phyloP scores from a whole-genome alignment of 2,797 vertebrate genomes.

The Pangasius djambal region DNA sequence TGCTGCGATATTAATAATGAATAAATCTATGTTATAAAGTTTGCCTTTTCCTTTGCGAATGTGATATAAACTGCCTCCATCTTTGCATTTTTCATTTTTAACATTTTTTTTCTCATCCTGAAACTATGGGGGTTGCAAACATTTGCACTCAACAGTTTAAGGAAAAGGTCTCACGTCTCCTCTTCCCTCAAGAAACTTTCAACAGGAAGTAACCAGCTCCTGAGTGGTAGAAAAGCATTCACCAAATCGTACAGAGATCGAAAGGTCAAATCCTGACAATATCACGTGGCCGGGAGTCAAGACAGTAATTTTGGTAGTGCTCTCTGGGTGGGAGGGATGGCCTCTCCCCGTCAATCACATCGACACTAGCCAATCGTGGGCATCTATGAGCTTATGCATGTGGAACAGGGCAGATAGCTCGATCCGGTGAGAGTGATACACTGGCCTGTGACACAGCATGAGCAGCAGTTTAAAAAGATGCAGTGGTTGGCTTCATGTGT shows the following conservation, averaged over 20 bases:
- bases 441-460: not conserved
- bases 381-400: not conserved
- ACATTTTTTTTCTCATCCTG: no score
- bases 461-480: not conserved
- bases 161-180: not conserved
- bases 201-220: not conserved
- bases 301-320: not conserved
- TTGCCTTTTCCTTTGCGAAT: not conserved
- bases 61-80: not conserved
- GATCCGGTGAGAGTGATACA: not conserved
- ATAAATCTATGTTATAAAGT: no score
- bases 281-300: not conserved
- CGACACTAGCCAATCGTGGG: not conserved
- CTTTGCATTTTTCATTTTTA: not conserved
- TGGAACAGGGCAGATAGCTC: not conserved
- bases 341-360: not conserved
- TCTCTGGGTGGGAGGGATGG: not conserved
- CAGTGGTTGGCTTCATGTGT: not conserved
- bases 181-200: not conserved
- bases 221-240: not conserved
- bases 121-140: not conserved
- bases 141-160: not conserved
- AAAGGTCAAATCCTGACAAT: not conserved
- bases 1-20: not conserved
- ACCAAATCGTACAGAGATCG: not conserved